Conservation (phyloP, 2,888 invertebrate genomes). For the Belgica antarctica region DNA sequence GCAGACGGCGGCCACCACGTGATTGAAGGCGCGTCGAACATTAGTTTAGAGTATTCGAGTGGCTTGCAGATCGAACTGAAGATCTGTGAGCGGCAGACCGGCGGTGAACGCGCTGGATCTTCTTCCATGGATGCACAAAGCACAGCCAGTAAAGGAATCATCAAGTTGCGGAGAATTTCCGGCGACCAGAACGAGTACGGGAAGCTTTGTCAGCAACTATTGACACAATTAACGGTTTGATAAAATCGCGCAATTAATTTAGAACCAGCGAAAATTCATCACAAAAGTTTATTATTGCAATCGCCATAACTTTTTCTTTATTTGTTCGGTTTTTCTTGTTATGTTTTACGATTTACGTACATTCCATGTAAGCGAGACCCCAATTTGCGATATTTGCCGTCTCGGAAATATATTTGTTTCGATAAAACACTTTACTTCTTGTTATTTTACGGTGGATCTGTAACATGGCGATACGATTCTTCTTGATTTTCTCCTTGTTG, state of each 20-base stretch:
- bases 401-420: too few species aligned
- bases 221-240: constrained; percentile 78
- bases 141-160: constrained; percentile 71
- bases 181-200: constrained; percentile 86
- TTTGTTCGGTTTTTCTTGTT: not conserved
- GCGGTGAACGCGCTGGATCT: constrained; percentile 46
- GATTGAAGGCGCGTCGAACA: constrained; percentile 57
- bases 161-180: constrained; percentile 78
- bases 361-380: not conserved
- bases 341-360: not conserved
- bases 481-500: not conserved
- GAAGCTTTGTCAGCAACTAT: constrained; percentile 81
- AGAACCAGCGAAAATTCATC: too few species aligned
- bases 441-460: too few species aligned
- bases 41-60: constrained; percentile 73
- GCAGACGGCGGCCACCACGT: constrained; percentile 48
- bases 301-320: not conserved
- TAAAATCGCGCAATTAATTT: not conserved
- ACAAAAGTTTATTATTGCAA: not conserved
- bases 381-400: too few species aligned
- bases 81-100: constrained; percentile 67
- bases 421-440: not conserved
- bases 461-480: not conserved
- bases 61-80: constrained; percentile 83
- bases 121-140: constrained; percentile 50